These are phyloP conservation scores for Circaetus cinerascens DNA, from an alignment of 2,113 vertebrate genomes.

Conservation along the genomic window DNA sequence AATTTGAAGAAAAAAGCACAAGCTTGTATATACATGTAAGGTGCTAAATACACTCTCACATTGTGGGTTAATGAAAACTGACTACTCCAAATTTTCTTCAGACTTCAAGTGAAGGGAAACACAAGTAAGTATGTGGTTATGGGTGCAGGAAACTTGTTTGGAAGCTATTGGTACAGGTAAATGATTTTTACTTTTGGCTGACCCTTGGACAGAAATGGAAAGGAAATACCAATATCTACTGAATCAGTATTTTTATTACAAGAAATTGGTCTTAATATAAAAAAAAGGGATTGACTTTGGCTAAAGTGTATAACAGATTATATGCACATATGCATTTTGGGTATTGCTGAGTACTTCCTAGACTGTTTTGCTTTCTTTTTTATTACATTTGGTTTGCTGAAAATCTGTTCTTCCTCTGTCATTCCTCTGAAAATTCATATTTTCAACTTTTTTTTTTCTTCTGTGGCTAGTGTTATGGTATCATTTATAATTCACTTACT, in stretches of 20 bases:
- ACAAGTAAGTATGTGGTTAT: conserved; percentile 14
- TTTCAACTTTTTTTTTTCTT: background rate
- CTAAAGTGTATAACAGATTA: background rate
- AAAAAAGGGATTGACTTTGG: conserved; percentile 49
- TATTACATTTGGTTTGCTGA: background rate
- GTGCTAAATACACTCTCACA: background rate
- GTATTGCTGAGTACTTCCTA: conserved; percentile 3
- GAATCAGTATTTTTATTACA: conserved; percentile 54
- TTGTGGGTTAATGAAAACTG: background rate
- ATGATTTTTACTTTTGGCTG: conserved; percentile 62
- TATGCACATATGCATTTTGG: conserved; percentile 1
- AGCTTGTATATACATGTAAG: background rate
- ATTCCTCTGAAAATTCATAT: background rate
- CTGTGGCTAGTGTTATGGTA: background rate
- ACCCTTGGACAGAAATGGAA: conserved; percentile 35
- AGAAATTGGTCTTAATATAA: conserved; percentile 1
- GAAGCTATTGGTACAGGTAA: conserved; percentile 35
- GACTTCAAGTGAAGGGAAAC: conserved; percentile 13
- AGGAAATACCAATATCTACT: conserved; percentile 51
- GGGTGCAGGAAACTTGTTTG: conserved; percentile 29
- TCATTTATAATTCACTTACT: background rate
- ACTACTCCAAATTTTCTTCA: background rate
- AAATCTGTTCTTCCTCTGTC: background rate
- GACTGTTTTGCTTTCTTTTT: background rate
- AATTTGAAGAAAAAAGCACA: background rate